phyloP scores from a whole-genome alignment of 2,888 invertebrate genomes.

The Cyclophora albipunctata region DNA sequence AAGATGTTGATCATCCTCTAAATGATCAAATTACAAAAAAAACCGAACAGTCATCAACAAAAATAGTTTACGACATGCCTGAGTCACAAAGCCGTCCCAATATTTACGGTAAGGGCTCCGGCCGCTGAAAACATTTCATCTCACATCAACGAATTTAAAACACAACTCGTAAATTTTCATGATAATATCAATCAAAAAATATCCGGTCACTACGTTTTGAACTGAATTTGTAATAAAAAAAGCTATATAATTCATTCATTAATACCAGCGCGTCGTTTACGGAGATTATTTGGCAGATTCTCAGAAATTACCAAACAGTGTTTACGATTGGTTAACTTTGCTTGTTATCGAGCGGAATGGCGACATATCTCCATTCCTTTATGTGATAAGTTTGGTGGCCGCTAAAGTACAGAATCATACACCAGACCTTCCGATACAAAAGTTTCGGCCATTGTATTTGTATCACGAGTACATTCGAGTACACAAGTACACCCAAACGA shows the following conservation, averaged over 20 bases:
- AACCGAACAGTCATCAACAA: no score
- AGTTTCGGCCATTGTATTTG: no score
- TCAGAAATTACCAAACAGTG: constrained; percentile 34
- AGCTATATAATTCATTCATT: constrained; percentile 21
- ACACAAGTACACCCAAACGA: no score
- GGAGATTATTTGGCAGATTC: constrained; percentile 28
- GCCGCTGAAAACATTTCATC: constrained; percentile 4
- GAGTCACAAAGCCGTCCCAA: neutral
- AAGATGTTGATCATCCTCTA: no score
- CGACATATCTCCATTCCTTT: constrained; percentile 58
- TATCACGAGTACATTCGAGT: no score
- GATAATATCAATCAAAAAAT: constrained; percentile 14
- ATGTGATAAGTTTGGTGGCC: constrained; percentile 55
- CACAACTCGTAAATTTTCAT: constrained; percentile 8
- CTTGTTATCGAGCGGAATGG: constrained; percentile 67
- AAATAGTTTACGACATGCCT: no score
- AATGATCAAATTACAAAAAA: no score
- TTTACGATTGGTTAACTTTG: constrained; percentile 42
- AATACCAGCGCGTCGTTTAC: constrained; percentile 11
- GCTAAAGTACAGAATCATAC: constrained; percentile 3
- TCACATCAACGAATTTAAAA: no score
- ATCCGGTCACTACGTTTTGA: constrained; percentile 15
- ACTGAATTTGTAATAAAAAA: constrained; percentile 17
- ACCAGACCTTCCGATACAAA: neutral
- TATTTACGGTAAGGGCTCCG: constrained; percentile 3